phyloP scores from a whole-genome alignment of 1,140 invertebrate genomes.

The Heterodera schachtii region DNA sequence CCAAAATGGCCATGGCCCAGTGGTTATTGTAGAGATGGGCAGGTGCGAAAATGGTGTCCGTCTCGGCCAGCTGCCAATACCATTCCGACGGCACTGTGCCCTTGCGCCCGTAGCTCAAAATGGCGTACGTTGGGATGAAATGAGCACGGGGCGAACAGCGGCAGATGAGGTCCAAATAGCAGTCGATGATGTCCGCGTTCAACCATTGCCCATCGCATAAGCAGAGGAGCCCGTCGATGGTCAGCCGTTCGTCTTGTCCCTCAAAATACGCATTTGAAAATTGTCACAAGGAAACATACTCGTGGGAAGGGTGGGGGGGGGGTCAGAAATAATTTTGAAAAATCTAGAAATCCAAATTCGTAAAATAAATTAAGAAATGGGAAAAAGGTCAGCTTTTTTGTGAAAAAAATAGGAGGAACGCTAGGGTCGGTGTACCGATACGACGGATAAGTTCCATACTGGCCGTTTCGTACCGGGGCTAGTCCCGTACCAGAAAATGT shows the following conservation, averaged over 20 bases:
- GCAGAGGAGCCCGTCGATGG: slow-evolving; percentile 25
- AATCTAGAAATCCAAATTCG: no score
- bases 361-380: no score
- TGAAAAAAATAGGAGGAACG: background rate
- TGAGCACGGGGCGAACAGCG: background rate
- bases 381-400: background rate
- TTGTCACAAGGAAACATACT: background rate
- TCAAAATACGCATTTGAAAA: background rate
- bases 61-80: slow-evolving; percentile 16
- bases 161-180: slow-evolving; percentile 16
- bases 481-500: no score
- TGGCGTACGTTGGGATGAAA: slow-evolving; percentile 21
- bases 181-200: slow-evolving; percentile 23
- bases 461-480: no score
- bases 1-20: slow-evolving; percentile 24
- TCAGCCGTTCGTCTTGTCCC: slow-evolving; percentile 22
- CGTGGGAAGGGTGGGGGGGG: background rate
- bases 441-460: no score
- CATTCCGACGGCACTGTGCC: slow-evolving; percentile 8
- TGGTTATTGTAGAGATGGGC: slow-evolving; percentile 27
- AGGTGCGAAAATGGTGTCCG: slow-evolving; percentile 16
- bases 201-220: slow-evolving; percentile 20
- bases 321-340: no score
- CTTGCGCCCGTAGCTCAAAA: slow-evolving; percentile 8
- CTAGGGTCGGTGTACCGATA: no score